phyloP scores from a whole-genome alignment of 2,888 invertebrate genomes.

The Rotaria socialis region DNA sequence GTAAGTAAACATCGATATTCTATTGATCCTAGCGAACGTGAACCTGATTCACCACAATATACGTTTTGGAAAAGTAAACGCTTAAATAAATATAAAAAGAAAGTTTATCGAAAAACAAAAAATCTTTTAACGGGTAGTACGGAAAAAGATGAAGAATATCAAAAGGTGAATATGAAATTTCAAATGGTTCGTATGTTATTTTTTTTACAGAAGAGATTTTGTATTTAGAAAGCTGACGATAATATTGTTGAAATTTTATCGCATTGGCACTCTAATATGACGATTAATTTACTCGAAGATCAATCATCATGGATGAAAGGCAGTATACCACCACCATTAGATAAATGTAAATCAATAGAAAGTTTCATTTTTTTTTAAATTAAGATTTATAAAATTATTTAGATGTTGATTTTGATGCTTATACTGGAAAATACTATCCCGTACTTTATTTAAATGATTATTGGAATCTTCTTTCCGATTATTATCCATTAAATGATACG shows the following conservation, averaged over 20 bases:
- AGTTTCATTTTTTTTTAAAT: too few species aligned
- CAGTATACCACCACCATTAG: constrained; percentile 80
- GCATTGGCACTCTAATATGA: constrained; percentile 98
- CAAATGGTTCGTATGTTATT: too few species aligned
- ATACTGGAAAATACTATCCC: constrained; percentile 81
- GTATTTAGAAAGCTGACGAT: constrained; percentile 62
- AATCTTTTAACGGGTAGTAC: constrained; percentile 89
- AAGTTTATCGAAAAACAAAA: constrained; percentile 77
- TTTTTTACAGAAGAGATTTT: too few species aligned
- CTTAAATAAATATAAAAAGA: constrained; percentile 83
- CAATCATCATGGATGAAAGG: constrained; percentile 90
- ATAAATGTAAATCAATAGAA: constrained; percentile 67
- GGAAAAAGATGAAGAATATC: constrained; percentile 67
- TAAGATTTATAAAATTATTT: constrained; percentile 46
- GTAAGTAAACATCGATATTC: constrained; percentile 75
- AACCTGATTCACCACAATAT: constrained; percentile 39
- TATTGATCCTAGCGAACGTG: constrained; percentile 69
- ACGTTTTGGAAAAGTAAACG: constrained; percentile 49
- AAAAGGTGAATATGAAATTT: constrained; percentile 59
- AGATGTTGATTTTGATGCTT: constrained; percentile 80
- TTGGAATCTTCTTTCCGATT: constrained; percentile 95
- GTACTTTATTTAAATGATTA: constrained; percentile 91
- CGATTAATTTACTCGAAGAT: constrained; percentile 87
- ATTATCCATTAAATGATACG: constrained; percentile 74
- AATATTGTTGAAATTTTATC: constrained; percentile 80